These are phyloP conservation scores for Apis cerana DNA, from an alignment of 1,140 invertebrate species.

Conservation along the genomic window DNA sequence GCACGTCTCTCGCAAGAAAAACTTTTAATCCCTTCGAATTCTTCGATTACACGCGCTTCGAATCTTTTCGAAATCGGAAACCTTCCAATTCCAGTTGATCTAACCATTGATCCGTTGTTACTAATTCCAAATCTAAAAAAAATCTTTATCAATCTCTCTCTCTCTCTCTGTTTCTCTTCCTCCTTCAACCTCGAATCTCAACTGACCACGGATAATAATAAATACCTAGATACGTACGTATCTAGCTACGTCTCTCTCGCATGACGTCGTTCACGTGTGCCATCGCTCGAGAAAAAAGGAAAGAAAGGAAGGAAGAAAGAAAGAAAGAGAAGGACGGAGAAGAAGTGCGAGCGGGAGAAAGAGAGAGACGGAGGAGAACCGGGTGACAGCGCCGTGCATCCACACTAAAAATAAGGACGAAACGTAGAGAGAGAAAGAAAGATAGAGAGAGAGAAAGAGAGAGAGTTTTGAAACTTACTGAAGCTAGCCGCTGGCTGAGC, in stretches of 20 bases:
- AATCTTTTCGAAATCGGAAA: neutral
- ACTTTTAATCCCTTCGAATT: neutral
- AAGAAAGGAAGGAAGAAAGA: no score
- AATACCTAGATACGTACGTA: no score
- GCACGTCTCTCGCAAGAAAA: no score
- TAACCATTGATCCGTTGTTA: no score
- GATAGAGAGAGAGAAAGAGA: no score
- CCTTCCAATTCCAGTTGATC: no score
- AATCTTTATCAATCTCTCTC: neutral
- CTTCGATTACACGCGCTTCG: neutral
- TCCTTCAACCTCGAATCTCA: neutral
- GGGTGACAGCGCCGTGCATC: constrained; percentile 37
- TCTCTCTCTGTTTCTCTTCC: no score
- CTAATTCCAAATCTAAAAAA: neutral
- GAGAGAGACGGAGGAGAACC: neutral
- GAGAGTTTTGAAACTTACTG: constrained; percentile 78
- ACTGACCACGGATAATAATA: neutral
- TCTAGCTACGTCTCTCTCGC: neutral
- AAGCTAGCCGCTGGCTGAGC: constrained; percentile 80
- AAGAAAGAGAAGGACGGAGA: neutral
- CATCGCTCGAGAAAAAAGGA: no score
- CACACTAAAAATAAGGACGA: constrained; percentile 65
- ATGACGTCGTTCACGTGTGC: neutral
- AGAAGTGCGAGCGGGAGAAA: neutral
- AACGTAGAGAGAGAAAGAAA: constrained; percentile 26